These are phyloP conservation scores for Drosophila nigromelanica DNA, from an alignment of 1,140 invertebrate species.

Conservation along the genomic window DNA sequence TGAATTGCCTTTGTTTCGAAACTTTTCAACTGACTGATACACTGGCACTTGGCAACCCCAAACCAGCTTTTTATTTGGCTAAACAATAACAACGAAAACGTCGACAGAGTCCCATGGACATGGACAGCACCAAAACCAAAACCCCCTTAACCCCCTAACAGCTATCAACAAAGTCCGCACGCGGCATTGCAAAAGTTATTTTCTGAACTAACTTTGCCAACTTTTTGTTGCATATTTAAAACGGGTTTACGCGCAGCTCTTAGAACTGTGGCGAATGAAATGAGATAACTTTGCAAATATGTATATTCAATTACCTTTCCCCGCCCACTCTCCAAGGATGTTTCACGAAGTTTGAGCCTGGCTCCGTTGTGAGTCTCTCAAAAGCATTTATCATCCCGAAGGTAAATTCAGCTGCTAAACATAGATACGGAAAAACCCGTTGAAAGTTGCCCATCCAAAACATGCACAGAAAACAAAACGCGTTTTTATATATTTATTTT, in stretches of 20 bases:
- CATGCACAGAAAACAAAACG: conserved; percentile 5
- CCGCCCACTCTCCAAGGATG: conserved; percentile 14
- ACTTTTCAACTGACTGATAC: conserved; percentile 44
- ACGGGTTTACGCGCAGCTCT: conserved; percentile 47
- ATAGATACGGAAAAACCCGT: conserved; percentile 25
- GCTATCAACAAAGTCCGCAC: conserved; percentile 35
- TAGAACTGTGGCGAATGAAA: conserved; percentile 37
- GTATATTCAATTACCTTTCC: conserved; percentile 59
- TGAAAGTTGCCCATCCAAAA: conserved; percentile 16
- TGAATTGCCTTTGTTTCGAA: conserved; percentile 50
- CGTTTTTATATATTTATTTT: background rate
- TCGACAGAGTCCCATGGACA: conserved; percentile 15
- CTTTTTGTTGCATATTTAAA: conserved; percentile 70
- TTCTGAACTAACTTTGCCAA: conserved; percentile 49
- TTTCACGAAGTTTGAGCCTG: conserved; percentile 19
- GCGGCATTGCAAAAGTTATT: conserved; percentile 55
- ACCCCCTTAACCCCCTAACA: background rate
- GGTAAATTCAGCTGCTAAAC: conserved; percentile 41
- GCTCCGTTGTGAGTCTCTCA: conserved; percentile 3
- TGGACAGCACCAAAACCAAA: background rate
- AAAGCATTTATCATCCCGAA: conserved; percentile 53
- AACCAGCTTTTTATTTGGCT: conserved; percentile 21
- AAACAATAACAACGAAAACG: conserved; percentile 36
- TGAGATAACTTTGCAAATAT: conserved; percentile 68
- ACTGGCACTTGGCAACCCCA: conserved; percentile 4